Percentiles rank a stretch among this genome's conserved stretches.
Evolutionary conservation across 2,797 vertebrate species (phyloP).

Genomic region (Coreius guichenoti): DNA sequence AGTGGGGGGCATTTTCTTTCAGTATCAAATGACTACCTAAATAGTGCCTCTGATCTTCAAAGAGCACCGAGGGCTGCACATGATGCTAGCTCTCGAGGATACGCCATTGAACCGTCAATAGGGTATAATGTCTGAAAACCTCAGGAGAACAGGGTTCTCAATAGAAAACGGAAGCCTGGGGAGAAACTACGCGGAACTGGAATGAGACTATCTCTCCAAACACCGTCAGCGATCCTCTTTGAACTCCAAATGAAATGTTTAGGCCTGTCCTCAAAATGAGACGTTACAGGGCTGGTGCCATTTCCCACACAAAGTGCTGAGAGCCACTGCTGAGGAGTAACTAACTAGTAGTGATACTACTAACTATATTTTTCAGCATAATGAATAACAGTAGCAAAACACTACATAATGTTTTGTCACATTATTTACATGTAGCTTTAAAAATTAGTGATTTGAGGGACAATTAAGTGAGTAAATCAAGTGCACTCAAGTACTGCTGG

Average conservation of each 20-base stretch:
- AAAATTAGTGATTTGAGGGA: not conserved
- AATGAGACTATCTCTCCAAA: constrained; percentile 60
- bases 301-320: constrained; percentile 32
- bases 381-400: not conserved
- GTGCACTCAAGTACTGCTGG: not conserved
- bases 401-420: not conserved
- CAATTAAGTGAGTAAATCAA: not conserved
- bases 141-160: constrained; percentile 27
- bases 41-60: constrained; percentile 41
- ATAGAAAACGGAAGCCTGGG: constrained; percentile 50
- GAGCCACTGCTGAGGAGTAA: constrained; percentile 16
- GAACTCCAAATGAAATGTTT: constrained; percentile 40
- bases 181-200: constrained; percentile 24
- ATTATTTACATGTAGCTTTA: not conserved
- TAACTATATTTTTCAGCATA: not conserved
- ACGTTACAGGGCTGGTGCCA: not conserved
- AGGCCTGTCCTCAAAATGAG: constrained; percentile 27
- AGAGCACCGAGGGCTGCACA: not conserved
- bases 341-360: constrained; percentile 17
- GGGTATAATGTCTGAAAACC: constrained; percentile 41
- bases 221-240: constrained; percentile 55
- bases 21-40: constrained; percentile 51
- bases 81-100: constrained; percentile 12
- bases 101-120: constrained; percentile 34
- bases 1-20: constrained; percentile 30